Evolutionary conservation across 2,113 vertebrate genomes (phyloP).

Genomic region (Elaphurus davidianus): DNA sequence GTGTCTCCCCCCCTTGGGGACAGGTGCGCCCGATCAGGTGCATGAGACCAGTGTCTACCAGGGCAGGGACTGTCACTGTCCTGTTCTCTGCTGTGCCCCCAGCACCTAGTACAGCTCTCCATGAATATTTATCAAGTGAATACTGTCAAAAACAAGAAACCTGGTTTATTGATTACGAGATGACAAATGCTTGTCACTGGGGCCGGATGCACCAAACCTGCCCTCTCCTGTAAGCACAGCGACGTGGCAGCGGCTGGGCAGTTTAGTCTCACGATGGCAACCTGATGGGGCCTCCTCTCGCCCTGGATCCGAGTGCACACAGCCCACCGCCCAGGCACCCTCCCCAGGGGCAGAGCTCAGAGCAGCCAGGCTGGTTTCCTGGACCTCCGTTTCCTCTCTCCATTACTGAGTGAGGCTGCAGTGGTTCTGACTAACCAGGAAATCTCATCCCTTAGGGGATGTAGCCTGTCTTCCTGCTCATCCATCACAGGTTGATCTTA

Average conservation of each 20-base stretch:
- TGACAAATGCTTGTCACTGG: background rate
- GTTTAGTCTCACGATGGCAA: background rate
- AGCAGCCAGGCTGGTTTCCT: no score
- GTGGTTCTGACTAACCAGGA: background rate
- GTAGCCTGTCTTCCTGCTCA: background rate
- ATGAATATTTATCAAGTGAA: background rate
- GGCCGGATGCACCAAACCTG: background rate
- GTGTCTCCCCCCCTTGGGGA: background rate
- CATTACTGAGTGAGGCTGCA: background rate
- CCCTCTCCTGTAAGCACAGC: background rate
- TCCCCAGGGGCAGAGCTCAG: background rate
- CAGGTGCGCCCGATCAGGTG: background rate
- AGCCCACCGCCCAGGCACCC: background rate
- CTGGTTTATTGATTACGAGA: background rate
- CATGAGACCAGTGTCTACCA: background rate
- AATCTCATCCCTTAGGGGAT: background rate
- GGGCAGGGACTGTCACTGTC: background rate
- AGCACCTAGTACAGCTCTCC: background rate
- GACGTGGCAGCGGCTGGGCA: rapidly evolving
- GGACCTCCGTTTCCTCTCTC: background rate
- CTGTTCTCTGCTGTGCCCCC: background rate
- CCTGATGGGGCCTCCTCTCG: background rate
- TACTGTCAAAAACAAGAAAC: background rate
- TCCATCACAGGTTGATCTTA: background rate
- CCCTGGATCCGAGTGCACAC: rapidly evolving